Conservation (phyloP, 2,888 invertebrate genomes). For the Ditula angustiorana region DNA sequence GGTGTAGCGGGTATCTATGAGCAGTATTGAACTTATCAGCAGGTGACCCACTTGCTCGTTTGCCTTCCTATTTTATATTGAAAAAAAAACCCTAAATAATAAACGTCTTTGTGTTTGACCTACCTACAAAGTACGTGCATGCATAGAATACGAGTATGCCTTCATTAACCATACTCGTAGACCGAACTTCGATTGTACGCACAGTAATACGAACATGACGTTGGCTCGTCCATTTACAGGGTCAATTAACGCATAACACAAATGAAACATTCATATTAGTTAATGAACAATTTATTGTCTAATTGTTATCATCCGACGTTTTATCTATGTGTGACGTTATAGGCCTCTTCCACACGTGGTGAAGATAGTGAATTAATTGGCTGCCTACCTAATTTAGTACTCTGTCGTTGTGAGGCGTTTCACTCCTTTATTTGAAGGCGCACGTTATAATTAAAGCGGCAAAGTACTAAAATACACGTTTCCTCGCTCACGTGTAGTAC, state of each 20-base stretch:
- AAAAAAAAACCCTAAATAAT: too few species aligned
- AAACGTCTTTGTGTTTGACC: too few species aligned
- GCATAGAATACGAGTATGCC: too few species aligned
- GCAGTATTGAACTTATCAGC: too few species aligned
- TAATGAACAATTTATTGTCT: background rate
- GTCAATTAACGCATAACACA: background rate
- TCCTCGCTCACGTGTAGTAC: background rate
- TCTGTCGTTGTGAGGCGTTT: background rate
- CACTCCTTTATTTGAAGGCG: background rate
- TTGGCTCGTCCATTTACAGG: background rate
- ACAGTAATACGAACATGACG: background rate
- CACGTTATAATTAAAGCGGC: background rate
- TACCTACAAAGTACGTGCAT: too few species aligned
- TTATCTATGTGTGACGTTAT: background rate
- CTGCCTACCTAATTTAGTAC: background rate
- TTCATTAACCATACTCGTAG: background rate
- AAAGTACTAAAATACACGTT: background rate
- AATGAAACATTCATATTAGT: background rate
- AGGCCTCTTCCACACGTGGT: background rate
- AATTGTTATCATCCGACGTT: background rate
- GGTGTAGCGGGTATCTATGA: too few species aligned
- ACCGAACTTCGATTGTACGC: background rate
- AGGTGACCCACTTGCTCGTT: too few species aligned
- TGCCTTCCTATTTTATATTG: too few species aligned
- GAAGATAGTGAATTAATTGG: background rate